Conservation (phyloP, 2,888 invertebrate species). For the Aspidapion aeneum region DNA sequence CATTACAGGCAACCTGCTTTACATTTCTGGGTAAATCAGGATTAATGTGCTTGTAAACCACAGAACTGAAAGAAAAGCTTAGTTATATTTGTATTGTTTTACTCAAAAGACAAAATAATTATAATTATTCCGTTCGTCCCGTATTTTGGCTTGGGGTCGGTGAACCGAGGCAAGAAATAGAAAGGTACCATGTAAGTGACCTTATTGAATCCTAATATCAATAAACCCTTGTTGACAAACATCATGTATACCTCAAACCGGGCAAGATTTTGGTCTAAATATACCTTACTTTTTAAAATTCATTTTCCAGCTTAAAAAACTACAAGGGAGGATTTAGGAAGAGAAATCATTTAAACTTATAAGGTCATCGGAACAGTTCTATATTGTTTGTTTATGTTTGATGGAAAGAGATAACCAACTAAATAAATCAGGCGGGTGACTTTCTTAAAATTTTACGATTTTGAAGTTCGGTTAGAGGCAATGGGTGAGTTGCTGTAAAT, state of each 20-base stretch:
- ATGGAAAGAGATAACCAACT: background rate
- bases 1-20: too few relatives aligned
- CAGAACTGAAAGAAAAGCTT: too few relatives aligned
- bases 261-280: too few relatives aligned
- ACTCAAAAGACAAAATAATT: too few relatives aligned
- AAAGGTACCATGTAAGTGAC: constrained; percentile 21
- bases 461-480: too few relatives aligned
- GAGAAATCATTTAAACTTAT: constrained; percentile 6
- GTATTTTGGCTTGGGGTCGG: constrained; percentile 64
- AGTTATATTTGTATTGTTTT: too few relatives aligned
- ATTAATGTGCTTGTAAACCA: too few relatives aligned
- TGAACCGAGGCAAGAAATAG: constrained; percentile 52
- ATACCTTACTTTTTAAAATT: background rate
- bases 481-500: background rate
- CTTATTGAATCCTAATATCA: background rate
- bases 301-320: constrained; percentile 14
- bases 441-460: too few relatives aligned
- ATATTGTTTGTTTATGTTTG: background rate
- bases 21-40: too few relatives aligned
- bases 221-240: background rate
- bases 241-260: background rate
- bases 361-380: background rate
- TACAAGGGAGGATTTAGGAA: background rate
- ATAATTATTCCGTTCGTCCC: constrained; percentile 43
- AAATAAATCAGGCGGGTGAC: background rate